Conservation (phyloP, 2,888 invertebrate genomes). For the Cosmopolites sordidus region DNA sequence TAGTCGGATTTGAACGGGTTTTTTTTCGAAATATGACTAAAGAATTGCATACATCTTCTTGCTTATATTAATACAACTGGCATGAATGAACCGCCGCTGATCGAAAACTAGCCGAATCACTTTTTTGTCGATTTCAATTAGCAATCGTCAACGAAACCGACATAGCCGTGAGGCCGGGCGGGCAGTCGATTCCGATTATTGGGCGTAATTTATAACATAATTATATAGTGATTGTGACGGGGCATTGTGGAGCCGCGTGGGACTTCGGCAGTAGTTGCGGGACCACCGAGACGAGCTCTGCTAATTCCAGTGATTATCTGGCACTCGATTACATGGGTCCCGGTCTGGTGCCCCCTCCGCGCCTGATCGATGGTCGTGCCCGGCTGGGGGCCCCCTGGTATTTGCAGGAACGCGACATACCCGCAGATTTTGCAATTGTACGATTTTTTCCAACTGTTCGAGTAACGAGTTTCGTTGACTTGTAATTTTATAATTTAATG, state of each 20-base stretch:
- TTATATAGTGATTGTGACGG: conserved; percentile 49
- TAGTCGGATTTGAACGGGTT: no score
- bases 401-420: conserved; percentile 32
- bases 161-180: conserved; percentile 33
- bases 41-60: no score
- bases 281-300: conserved; percentile 55
- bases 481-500: no score
- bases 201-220: conserved; percentile 51
- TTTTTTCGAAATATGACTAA: no score
- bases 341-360: conserved; percentile 31
- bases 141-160: conserved; percentile 34
- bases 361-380: conserved; percentile 34
- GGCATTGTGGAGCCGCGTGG: conserved; percentile 47
- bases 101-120: conserved; percentile 2
- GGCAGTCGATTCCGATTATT: conserved; percentile 43
- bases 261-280: conserved; percentile 42
- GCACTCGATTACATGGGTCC: conserved; percentile 43
- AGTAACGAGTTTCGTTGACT: no score
- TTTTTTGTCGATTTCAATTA: conserved; percentile 47
- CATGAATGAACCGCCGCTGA: conserved; percentile 10
- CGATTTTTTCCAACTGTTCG: not conserved
- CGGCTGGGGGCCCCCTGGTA: conserved; percentile 31
- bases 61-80: no score
- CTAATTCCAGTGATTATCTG: conserved; percentile 58
- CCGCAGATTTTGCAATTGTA: conserved; percentile 27